phyloP scores from a whole-genome alignment of 2,888 invertebrate species.

The Sinhomidia bicolor region DNA sequence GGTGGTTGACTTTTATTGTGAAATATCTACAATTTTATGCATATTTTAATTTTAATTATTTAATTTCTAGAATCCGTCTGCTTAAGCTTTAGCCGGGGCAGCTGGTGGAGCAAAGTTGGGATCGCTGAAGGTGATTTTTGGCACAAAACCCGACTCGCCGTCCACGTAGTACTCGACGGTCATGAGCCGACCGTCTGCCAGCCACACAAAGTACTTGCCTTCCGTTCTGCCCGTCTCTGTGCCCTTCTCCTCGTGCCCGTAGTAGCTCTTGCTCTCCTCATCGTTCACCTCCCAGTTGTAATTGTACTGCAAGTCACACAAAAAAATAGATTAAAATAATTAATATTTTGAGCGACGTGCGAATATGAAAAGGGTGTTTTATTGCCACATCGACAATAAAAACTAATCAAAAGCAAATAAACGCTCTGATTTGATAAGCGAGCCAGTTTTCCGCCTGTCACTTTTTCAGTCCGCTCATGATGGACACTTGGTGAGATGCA shows the following conservation, averaged over 20 bases:
- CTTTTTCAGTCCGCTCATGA: too few relatives aligned
- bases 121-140: constrained; percentile 86
- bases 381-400: too few relatives aligned
- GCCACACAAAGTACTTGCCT: constrained; percentile 87
- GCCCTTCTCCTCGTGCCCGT: constrained; percentile 85
- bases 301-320: constrained; percentile 13
- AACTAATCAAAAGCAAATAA: background rate
- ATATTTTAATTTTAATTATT: too few relatives aligned
- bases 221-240: constrained; percentile 84
- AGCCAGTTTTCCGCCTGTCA: too few relatives aligned
- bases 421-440: background rate
- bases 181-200: constrained; percentile 89
- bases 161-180: constrained; percentile 88
- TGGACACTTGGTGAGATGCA: too few relatives aligned
- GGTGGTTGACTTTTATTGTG: too few relatives aligned
- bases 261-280: constrained; percentile 86
- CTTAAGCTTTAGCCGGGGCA: too few relatives aligned
- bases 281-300: constrained; percentile 84
- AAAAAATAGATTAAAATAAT: background rate
- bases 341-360: too few relatives aligned
- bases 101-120: constrained; percentile 82
- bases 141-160: constrained; percentile 88
- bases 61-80: too few relatives aligned
- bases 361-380: too few relatives aligned
- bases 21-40: too few relatives aligned